phyloP scores from a whole-genome alignment of 1,140 invertebrate genomes.

The Chlorops oryzae region DNA sequence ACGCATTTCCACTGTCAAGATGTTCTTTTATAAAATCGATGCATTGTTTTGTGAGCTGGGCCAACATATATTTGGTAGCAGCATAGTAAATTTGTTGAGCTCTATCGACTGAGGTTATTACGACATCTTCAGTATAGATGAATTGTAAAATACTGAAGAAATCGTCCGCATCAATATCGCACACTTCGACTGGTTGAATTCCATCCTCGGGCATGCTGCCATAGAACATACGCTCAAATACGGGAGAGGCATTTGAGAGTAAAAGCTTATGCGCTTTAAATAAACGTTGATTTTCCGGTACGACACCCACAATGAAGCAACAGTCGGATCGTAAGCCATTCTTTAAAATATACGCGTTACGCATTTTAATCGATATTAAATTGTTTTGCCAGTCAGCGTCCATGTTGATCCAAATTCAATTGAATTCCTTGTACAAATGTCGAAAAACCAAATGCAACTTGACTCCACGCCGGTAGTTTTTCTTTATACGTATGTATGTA shows the following conservation, averaged over 20 bases:
- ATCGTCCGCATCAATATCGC: not conserved
- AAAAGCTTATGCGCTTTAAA: slow-evolving; percentile 62
- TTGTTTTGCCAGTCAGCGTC: not conserved
- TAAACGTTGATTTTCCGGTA: not conserved
- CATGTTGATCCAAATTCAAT: no score
- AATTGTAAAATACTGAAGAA: not conserved
- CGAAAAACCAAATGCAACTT: no score
- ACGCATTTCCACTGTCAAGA: not conserved
- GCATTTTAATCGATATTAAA: not conserved
- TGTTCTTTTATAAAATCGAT: not conserved
- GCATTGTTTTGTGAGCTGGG: not conserved
- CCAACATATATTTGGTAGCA: not conserved
- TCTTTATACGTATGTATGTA: no score
- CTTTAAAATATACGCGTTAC: not conserved
- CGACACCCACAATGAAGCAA: not conserved
- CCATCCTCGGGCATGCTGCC: slow-evolving; percentile 56
- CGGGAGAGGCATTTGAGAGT: slow-evolving; percentile 70
- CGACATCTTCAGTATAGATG: not conserved
- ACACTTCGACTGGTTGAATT: not conserved
- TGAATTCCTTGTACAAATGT: no score
- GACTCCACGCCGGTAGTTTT: no score
- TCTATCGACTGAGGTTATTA: not conserved
- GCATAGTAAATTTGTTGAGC: not conserved
- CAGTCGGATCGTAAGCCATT: not conserved
- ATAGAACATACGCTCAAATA: slow-evolving; percentile 72